A percentile compares a stretch with the other conserved stretches of the same genome.
phyloP scores from a whole-genome alignment of 2,113 vertebrate genomes.

The Spea multiplicata region DNA sequence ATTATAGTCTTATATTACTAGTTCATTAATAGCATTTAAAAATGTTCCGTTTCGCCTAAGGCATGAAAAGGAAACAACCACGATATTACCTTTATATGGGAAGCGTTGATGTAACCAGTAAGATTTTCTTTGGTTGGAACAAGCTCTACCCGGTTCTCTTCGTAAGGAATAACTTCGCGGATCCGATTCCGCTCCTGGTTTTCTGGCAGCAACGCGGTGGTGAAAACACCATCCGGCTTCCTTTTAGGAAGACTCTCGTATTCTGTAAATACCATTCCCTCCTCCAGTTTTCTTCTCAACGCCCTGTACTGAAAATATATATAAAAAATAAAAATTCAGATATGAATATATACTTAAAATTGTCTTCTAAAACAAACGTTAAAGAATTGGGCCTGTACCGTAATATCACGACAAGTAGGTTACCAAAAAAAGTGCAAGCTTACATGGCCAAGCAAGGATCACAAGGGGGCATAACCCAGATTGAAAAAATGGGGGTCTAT shows the following conservation, averaged over 20 bases:
- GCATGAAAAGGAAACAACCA: background rate
- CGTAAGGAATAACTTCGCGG: conserved; percentile 85
- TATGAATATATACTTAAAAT: too few species aligned
- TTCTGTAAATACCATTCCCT: conserved; percentile 89
- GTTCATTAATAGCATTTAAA: too few species aligned
- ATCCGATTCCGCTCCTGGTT: conserved; percentile 87
- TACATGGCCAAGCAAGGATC: too few species aligned
- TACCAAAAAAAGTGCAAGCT: too few species aligned
- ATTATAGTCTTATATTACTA: too few species aligned
- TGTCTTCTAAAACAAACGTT: too few species aligned
- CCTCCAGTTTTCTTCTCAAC: conserved; percentile 82
- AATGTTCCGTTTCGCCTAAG: too few species aligned
- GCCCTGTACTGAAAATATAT: conserved; percentile 75
- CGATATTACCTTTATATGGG: conserved; percentile 81
- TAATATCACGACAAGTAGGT: too few species aligned
- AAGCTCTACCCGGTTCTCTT: conserved; percentile 88
- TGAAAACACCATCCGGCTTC: conserved; percentile 73
- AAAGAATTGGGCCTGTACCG: too few species aligned
- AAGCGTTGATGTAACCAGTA: conserved; percentile 92
- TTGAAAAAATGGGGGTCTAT: too few species aligned
- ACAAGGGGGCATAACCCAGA: too few species aligned
- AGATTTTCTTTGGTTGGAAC: conserved; percentile 93
- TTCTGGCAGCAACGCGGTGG: conserved; percentile 80
- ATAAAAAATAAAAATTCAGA: background rate
- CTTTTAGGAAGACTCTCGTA: conserved; percentile 92